Percentiles rank a stretch among this genome's conserved stretches.
phyloP scores from a whole-genome alignment of 2,113 vertebrate genomes.

The Xiphophorus hellerii region DNA sequence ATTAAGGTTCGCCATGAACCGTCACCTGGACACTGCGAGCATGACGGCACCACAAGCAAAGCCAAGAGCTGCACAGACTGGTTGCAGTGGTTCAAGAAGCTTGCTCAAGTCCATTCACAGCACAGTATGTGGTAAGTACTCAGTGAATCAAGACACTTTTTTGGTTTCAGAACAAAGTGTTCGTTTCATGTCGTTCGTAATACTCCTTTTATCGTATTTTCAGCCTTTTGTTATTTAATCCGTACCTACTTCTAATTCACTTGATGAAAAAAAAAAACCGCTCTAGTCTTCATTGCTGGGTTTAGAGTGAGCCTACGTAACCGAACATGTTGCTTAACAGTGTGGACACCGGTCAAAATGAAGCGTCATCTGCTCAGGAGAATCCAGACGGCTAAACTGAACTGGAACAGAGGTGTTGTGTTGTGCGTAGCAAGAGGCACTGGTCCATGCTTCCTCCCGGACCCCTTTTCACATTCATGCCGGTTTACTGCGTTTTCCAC shows the following conservation, averaged over 20 bases:
- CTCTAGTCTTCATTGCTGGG: neutral
- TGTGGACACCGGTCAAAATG: constrained; percentile 14
- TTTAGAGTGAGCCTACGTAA: constrained; percentile 9
- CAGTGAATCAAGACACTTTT: constrained; percentile 69
- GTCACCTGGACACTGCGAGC: neutral
- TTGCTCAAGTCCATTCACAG: neutral
- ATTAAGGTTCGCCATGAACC: neutral
- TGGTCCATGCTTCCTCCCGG: constrained; percentile 31
- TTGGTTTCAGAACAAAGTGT: constrained; percentile 55
- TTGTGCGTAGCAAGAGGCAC: constrained; percentile 59
- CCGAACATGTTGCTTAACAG: neutral
- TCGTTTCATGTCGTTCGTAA: constrained; percentile 30
- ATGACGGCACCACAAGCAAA: constrained; percentile 19
- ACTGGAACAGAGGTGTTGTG: constrained; percentile 47
- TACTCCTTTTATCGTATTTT: constrained; percentile 24
- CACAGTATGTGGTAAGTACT: constrained; percentile 40
- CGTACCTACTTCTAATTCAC: neutral
- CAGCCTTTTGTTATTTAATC: neutral
- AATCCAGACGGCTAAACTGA: constrained; percentile 22
- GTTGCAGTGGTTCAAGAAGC: constrained; percentile 11
- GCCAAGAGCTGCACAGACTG: constrained; percentile 12
- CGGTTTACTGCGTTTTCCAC: constrained; percentile 78
- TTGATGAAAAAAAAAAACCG: neutral
- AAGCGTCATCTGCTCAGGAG: constrained; percentile 13
- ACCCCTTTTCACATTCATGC: neutral